Percentiles rank a stretch among this genome's conserved stretches.
Evolutionary conservation across 1,140 invertebrate species (phyloP).

Genomic region (Diplogasteroides magnus): DNA sequence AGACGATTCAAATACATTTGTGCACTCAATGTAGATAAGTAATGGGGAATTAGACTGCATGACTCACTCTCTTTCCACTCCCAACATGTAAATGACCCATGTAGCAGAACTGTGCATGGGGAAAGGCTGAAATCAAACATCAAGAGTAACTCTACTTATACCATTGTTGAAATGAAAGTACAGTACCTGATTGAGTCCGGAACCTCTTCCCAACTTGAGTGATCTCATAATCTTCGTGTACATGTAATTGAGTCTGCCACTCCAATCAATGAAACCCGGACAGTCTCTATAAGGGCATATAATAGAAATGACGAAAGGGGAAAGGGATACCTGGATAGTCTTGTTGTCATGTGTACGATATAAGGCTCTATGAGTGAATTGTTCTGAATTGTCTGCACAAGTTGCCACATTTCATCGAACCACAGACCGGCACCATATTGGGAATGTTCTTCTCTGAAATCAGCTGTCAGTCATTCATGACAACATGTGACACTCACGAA

Average conservation of each 20-base stretch:
- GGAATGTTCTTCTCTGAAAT: slow-evolving; percentile 65
- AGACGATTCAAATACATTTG: slow-evolving; percentile 70
- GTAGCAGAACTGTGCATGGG: background rate
- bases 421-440: slow-evolving; percentile 66
- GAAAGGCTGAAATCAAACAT: background rate
- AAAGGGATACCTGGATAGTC: slow-evolving; percentile 28
- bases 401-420: slow-evolving; percentile 71
- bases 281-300: slow-evolving; percentile 69
- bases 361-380: slow-evolving; percentile 37
- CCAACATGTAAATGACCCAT: background rate
- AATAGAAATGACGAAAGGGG: slow-evolving; percentile 57
- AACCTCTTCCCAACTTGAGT: slow-evolving; percentile 56
- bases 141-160: background rate
- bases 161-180: background rate
- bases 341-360: slow-evolving; percentile 42
- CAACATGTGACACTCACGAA: background rate
- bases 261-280: slow-evolving; percentile 81
- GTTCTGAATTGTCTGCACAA: slow-evolving; percentile 31
- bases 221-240: slow-evolving; percentile 71
- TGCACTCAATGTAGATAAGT: background rate
- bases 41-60: too few relatives aligned
- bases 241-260: slow-evolving; percentile 60
- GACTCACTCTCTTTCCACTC: background rate
- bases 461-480: slow-evolving; percentile 33
- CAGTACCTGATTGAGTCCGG: slow-evolving; percentile 11